Evolutionary conservation across 2,113 vertebrate species (phyloP).

Genomic region (Pitta sordida): DNA sequence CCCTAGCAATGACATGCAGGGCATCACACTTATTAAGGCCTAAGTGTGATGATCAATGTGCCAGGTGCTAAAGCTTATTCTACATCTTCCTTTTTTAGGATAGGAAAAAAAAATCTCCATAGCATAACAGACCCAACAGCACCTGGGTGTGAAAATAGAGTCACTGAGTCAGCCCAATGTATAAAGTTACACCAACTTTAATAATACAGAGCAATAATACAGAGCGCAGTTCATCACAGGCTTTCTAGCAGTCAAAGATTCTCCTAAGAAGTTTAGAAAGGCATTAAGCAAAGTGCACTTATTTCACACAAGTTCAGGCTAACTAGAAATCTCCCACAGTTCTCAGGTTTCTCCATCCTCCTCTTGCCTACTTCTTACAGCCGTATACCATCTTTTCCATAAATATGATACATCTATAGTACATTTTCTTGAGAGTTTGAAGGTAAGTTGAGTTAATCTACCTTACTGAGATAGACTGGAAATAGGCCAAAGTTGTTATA

Average conservation of each 20-base stretch:
- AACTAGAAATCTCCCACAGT: neutral
- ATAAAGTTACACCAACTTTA: neutral
- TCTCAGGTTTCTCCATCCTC: neutral
- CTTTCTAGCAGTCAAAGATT: neutral
- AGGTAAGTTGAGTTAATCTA: neutral
- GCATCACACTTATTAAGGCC: fast-evolving
- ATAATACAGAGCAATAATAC: neutral
- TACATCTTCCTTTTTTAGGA: neutral
- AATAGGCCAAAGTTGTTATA: neutral
- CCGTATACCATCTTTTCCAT: neutral
- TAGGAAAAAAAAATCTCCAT: neutral
- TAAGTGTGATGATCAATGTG: neutral
- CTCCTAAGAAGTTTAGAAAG: neutral
- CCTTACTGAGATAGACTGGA: neutral
- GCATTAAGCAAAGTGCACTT: neutral
- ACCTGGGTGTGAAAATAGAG: neutral
- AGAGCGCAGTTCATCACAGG: neutral
- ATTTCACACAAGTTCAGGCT: neutral
- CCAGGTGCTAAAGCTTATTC: neutral
- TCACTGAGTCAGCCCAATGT: neutral
- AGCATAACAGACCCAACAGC: neutral
- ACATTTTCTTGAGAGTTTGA: neutral
- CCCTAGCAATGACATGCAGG: fast-evolving
- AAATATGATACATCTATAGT: neutral
- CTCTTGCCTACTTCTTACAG: neutral